phyloP scores from a whole-genome alignment of 2,888 invertebrate species.

The Drosophila robusta region DNA sequence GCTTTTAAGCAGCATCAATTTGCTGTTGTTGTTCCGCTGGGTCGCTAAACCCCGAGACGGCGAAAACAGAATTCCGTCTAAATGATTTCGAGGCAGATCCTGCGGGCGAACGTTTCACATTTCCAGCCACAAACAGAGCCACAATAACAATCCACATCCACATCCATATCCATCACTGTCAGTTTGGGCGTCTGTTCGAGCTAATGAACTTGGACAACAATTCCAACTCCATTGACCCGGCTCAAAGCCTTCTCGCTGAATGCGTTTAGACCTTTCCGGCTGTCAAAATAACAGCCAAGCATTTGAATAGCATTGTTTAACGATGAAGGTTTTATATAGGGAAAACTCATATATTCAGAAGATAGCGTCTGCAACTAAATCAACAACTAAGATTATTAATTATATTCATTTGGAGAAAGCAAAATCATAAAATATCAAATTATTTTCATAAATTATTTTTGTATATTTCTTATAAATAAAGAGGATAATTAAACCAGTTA shows the following conservation, averaged over 20 bases:
- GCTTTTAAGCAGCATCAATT: conserved; percentile 36
- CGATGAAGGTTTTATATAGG: too few species aligned
- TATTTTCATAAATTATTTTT: too few species aligned
- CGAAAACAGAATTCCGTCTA: conserved; percentile 7
- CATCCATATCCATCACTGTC: conserved; percentile 52
- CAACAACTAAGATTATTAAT: too few species aligned
- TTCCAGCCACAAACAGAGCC: neutral
- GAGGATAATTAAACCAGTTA: too few species aligned
- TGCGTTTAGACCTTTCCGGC: conserved; percentile 4
- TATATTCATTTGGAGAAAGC: too few species aligned
- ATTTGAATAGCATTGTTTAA: neutral
- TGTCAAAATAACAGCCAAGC: conserved; percentile 11
- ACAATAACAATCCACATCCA: conserved; percentile 29
- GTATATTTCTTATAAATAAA: too few species aligned
- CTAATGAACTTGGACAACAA: conserved; percentile 48
- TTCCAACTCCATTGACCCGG: conserved; percentile 30
- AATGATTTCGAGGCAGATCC: conserved; percentile 26
- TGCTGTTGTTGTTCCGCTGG: conserved; percentile 8
- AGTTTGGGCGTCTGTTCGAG: conserved; percentile 21
- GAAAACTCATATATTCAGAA: too few species aligned
- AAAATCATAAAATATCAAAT: too few species aligned
- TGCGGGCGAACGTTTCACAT: conserved; percentile 16
- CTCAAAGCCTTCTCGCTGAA: conserved; percentile 19
- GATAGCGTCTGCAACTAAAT: too few species aligned
- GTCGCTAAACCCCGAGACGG: conserved; percentile 21